A percentile compares a stretch with the other conserved stretches of the same genome.
phyloP scores from a whole-genome alignment of 2,113 vertebrate genomes.

The Synchiropus splendidus region DNA sequence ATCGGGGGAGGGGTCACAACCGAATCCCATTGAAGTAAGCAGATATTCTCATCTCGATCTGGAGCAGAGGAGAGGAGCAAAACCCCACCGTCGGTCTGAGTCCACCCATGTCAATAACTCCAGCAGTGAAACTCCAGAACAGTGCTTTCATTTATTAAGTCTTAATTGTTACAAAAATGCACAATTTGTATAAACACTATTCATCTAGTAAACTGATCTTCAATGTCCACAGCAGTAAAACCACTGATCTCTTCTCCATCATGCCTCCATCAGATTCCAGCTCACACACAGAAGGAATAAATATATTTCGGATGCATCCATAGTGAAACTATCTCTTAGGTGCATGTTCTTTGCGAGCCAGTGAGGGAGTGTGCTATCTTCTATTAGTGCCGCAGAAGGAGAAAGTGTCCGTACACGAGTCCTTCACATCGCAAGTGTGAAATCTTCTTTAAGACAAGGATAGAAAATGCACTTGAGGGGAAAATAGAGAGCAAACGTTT shows the following conservation, averaged over 20 bases:
- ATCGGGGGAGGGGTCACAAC: neutral
- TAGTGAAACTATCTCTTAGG: slow-evolving; percentile 7
- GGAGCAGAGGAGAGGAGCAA: no score
- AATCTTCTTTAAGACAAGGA: slow-evolving; percentile 21
- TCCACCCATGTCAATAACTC: no score
- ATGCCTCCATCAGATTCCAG: no score
- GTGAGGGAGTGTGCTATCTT: slow-evolving; percentile 12
- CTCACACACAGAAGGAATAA: slow-evolving; percentile 24
- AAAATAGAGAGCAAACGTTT: slow-evolving; percentile 36
- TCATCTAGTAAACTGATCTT: slow-evolving; percentile 34
- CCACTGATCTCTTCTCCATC: no score
- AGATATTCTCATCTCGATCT: no score
- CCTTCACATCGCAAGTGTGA: slow-evolving; percentile 14
- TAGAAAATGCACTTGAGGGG: slow-evolving; percentile 33
- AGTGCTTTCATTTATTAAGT: slow-evolving; percentile 63
- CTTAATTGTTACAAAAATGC: slow-evolving; percentile 64
- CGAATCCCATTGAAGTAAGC: no score
- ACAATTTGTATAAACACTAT: slow-evolving; percentile 61
- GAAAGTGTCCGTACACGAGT: slow-evolving; percentile 7
- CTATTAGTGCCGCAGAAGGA: neutral
- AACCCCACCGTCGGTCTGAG: no score
- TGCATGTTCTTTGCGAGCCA: slow-evolving; percentile 18
- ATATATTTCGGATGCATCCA: slow-evolving; percentile 16
- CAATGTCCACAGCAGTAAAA: slow-evolving; percentile 33
- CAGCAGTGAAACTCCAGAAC: slow-evolving; percentile 8